Conservation (phyloP, 2,888 invertebrate genomes). For the Physocephala rufipes region DNA sequence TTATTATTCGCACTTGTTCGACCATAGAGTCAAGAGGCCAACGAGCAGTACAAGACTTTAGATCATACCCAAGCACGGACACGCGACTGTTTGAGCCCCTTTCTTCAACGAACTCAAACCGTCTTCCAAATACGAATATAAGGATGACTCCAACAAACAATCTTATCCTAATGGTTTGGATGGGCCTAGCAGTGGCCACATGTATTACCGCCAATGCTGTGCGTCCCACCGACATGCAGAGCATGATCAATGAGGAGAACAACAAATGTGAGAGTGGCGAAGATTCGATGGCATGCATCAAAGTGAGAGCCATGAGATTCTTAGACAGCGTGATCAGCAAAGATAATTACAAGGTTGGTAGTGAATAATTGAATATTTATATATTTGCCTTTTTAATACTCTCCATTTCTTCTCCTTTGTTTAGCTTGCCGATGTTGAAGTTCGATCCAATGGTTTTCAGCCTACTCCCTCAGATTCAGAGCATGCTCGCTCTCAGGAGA, state of each 20-base stretch:
- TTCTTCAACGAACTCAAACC: not conserved
- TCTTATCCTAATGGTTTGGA: constrained; percentile 66
- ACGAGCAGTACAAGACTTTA: constrained; percentile 10
- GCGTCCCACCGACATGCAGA: constrained; percentile 69
- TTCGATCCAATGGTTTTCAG: constrained; percentile 76
- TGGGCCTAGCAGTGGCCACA: constrained; percentile 71
- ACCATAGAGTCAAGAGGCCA: constrained; percentile 46
- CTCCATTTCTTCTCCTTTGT: not conserved
- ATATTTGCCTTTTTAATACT: not conserved
- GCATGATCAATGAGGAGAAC: constrained; percentile 80
- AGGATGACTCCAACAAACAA: constrained; percentile 48
- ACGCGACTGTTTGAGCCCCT: not conserved
- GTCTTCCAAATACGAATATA: constrained; percentile 8
- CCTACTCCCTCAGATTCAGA: constrained; percentile 67
- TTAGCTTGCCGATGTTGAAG: constrained; percentile 80
- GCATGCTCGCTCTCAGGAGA: constrained; percentile 68
- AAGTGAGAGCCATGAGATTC: constrained; percentile 82
- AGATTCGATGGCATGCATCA: constrained; percentile 83
- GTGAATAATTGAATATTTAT: not conserved
- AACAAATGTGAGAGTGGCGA: constrained; percentile 78
- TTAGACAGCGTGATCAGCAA: constrained; percentile 82
- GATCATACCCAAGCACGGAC: not conserved
- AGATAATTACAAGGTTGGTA: constrained; percentile 77
- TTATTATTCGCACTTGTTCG: constrained; percentile 65
- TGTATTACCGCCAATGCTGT: constrained; percentile 69